These are phyloP conservation scores for Lasioglossum calceatum DNA, from an alignment of 2,888 invertebrate genomes.

Conservation along the genomic window DNA sequence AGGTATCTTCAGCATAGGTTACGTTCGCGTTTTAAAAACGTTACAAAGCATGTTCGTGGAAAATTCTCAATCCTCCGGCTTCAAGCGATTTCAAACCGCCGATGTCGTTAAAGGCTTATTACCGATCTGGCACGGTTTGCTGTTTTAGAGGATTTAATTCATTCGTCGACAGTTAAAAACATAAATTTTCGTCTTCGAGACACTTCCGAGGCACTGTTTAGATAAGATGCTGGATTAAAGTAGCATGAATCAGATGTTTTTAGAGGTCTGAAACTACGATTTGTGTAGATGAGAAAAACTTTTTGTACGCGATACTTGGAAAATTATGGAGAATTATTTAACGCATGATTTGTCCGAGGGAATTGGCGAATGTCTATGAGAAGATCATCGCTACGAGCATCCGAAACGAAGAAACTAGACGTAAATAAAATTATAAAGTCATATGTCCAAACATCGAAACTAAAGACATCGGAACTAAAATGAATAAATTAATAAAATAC, in stretches of 20 bases:
- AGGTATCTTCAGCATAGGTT: neutral
- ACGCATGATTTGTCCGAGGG: neutral
- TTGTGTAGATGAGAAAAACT: neutral
- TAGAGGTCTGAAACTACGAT: neutral
- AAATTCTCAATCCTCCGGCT: neutral
- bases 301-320: neutral
- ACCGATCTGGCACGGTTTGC: neutral
- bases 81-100: neutral
- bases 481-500: too few relatives aligned
- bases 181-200: neutral
- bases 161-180: neutral
- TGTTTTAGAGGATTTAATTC: neutral
- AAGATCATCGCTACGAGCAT: too few relatives aligned
- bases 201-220: neutral
- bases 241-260: neutral
- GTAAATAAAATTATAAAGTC: too few relatives aligned
- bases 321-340: neutral
- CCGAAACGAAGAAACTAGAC: too few relatives aligned
- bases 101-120: neutral
- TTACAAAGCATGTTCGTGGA: neutral
- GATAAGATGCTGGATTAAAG: neutral
- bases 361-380: neutral
- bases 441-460: neutral
- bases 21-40: neutral
- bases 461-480: neutral